Conservation (phyloP, 2,797 vertebrate genomes). For the Mergus octosetaceus region DNA sequence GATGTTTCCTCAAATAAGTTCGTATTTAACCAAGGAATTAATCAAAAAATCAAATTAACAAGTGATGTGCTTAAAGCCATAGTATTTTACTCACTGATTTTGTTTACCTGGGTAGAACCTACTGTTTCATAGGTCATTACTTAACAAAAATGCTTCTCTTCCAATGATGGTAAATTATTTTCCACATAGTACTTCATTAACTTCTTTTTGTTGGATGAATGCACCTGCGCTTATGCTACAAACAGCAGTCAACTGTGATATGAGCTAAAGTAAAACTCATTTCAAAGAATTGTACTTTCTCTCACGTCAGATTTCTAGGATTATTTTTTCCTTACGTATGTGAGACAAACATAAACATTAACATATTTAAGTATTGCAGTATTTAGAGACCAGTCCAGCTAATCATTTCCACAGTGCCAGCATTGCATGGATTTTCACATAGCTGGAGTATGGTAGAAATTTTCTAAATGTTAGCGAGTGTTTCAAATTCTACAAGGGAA, state of each 20-base stretch:
- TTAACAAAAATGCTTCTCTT: not conserved
- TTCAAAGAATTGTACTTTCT: not conserved
- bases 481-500: not conserved
- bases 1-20: slow-evolving; percentile 6
- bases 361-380: not conserved
- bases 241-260: not conserved
- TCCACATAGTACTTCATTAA: not conserved
- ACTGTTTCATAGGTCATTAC: not conserved
- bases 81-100: not conserved
- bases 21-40: not conserved
- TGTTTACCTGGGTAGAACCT: slow-evolving; percentile 14
- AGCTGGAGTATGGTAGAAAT: not conserved
- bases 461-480: not conserved
- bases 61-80: not conserved
- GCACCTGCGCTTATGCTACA: not conserved
- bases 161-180: not conserved
- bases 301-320: not conserved
- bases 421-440: not conserved
- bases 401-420: not conserved
- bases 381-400: not conserved
- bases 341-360: not conserved
- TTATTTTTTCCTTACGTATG: not conserved
- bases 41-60: slow-evolving; percentile 29
- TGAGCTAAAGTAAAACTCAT: not conserved
- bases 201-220: slow-evolving; percentile 8